Evolutionary conservation across 2,888 invertebrate species (phyloP).

Genomic region (Drosophila monieri): DNA sequence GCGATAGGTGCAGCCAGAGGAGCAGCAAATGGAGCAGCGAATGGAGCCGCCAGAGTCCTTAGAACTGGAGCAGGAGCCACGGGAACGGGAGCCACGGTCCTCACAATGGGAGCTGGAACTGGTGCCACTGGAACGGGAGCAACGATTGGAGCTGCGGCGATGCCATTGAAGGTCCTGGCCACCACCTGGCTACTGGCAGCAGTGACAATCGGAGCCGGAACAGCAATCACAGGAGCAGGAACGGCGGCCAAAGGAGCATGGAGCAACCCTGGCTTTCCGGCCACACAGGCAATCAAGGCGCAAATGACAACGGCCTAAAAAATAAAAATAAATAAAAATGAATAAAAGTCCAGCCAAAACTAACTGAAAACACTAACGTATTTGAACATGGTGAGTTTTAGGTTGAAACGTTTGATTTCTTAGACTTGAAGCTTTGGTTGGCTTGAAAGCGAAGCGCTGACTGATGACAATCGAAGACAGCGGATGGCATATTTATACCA

Average conservation of each 20-base stretch:
- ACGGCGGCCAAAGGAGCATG: constrained; percentile 48
- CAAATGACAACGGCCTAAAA: constrained; percentile 69
- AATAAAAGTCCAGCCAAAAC: not conserved
- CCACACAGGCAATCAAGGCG: constrained; percentile 71
- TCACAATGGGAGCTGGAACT: constrained; percentile 38
- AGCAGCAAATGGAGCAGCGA: constrained; percentile 43
- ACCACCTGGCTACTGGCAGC: constrained; percentile 76
- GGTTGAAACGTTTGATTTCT: constrained; percentile 18
- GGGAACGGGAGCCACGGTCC: constrained; percentile 36
- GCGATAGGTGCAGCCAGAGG: constrained; percentile 22
- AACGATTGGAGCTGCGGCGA: constrained; percentile 68
- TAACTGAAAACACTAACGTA: constrained; percentile 56
- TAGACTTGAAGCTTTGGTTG: constrained; percentile 25
- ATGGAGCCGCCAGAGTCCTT: constrained; percentile 43
- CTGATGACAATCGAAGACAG: constrained; percentile 54
- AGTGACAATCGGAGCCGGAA: constrained; percentile 73
- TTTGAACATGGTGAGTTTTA: constrained; percentile 66
- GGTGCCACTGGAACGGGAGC: constrained; percentile 53
- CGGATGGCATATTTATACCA: constrained; percentile 62
- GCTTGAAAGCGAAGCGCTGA: constrained; percentile 51
- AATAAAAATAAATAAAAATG: not conserved
- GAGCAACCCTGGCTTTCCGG: constrained; percentile 68
- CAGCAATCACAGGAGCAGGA: constrained; percentile 52
- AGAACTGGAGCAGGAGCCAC: constrained; percentile 39
- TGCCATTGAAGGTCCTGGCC: constrained; percentile 74